A percentile compares a stretch with the other conserved stretches of the same genome.
Evolutionary conservation across 2,113 vertebrate species (phyloP).

Genomic region (Nerophis ophidion): DNA sequence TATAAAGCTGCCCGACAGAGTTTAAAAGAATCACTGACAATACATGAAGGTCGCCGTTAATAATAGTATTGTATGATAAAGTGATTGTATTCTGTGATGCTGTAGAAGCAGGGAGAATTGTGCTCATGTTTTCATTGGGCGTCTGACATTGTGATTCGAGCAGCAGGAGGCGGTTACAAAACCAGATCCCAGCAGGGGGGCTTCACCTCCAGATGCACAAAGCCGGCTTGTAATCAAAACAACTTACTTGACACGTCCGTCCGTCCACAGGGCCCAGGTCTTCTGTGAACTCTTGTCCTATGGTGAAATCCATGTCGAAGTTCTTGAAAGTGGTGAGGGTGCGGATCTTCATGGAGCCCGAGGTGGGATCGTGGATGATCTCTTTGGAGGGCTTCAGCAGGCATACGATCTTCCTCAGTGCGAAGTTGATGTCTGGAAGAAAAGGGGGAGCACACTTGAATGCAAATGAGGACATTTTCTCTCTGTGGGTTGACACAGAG

Average conservation of each 20-base stretch:
- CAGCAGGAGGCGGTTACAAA: conserved; percentile 9
- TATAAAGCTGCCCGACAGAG: too few species aligned
- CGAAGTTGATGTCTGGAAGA: conserved; percentile 73
- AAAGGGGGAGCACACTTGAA: background rate
- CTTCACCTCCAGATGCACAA: conserved; percentile 5
- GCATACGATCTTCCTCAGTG: conserved; percentile 81
- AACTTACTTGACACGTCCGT: conserved; percentile 80
- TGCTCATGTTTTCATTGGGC: background rate
- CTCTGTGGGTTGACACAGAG: conserved; percentile 46
- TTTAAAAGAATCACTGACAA: too few species aligned
- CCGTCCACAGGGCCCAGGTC: conserved; percentile 82
- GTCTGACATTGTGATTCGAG: conserved; percentile 3
- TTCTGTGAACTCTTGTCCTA: conserved; percentile 85
- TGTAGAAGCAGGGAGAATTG: too few species aligned
- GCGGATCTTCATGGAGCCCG: conserved; percentile 77
- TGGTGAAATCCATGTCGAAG: conserved; percentile 82
- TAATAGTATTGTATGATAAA: too few species aligned
- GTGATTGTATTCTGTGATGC: too few species aligned
- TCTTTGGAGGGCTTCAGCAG: conserved; percentile 82
- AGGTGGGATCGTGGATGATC: conserved; percentile 70
- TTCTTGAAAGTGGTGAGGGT: conserved; percentile 82
- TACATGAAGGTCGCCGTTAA: too few species aligned
- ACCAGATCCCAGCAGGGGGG: conserved; percentile 19
- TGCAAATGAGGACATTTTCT: background rate
- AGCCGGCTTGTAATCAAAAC: conserved; percentile 7